Conservation (phyloP, 2,797 vertebrate species). For the Phyllotis vaccarum region DNA sequence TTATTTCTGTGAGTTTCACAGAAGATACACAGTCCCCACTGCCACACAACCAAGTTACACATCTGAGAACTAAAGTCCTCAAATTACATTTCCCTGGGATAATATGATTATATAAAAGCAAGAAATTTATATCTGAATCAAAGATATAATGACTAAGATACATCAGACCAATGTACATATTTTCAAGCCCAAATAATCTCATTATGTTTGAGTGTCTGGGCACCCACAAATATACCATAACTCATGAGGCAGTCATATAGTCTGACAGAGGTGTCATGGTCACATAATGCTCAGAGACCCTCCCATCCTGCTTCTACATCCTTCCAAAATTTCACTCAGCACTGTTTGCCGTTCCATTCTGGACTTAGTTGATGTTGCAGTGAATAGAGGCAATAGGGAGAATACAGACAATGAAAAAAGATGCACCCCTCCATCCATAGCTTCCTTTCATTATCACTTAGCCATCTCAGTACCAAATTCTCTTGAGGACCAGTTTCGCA, state of each 20-base stretch:
- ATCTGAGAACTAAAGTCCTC: not conserved
- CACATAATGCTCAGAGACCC: not conserved
- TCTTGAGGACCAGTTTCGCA: not conserved
- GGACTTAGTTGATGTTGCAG: not conserved
- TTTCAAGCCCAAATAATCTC: not conserved
- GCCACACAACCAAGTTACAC: not conserved
- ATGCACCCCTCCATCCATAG: not conserved
- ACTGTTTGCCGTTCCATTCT: conserved; percentile 1
- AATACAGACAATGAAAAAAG: not conserved
- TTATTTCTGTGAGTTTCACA: not conserved
- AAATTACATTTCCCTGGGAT: not conserved
- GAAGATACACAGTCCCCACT: not conserved
- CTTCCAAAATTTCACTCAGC: not conserved
- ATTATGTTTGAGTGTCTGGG: not conserved
- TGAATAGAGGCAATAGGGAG: not conserved
- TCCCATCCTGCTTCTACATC: not conserved
- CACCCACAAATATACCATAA: rapidly evolving
- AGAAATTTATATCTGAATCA: conserved; percentile 19
- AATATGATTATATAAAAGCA: not conserved
- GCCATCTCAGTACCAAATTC: not conserved
- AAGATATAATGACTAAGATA: not conserved
- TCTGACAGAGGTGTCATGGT: not conserved
- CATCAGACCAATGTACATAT: not conserved
- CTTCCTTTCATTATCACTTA: not conserved
- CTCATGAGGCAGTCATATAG: conserved; percentile 28